These are phyloP conservation scores for Sanderia malayensis DNA, from an alignment of 30 jellyfish, hydroid and myxozoan species.

Conservation along the genomic window DNA sequence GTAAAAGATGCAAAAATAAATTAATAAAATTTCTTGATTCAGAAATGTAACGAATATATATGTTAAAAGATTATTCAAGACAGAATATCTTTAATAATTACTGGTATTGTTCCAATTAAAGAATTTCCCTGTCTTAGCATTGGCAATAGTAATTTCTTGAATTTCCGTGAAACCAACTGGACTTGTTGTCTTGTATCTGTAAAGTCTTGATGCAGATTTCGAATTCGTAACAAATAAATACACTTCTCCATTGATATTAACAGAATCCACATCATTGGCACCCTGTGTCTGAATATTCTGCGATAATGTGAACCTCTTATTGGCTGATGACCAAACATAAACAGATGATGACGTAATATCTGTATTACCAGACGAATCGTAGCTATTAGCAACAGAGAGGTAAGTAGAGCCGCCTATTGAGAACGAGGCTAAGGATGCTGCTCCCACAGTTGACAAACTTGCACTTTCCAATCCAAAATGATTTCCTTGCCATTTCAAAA, in stretches of 20 bases:
- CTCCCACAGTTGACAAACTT: slow-evolving; percentile 53
- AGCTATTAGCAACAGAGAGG: slow-evolving; percentile 79
- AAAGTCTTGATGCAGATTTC: slow-evolving; percentile 33
- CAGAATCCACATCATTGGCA: slow-evolving; percentile 49
- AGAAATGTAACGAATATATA: no score
- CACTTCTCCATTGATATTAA: slow-evolving; percentile 33
- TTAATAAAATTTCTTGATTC: no score
- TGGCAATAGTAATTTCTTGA: slow-evolving; percentile 32
- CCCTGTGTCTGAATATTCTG: slow-evolving; percentile 63
- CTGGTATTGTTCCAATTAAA: slow-evolving; percentile 50
- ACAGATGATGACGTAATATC: slow-evolving; percentile 42
- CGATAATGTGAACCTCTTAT: slow-evolving; percentile 39
- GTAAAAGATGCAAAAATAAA: no score
- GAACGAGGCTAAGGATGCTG: slow-evolving; percentile 46
- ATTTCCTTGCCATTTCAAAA: slow-evolving; percentile 51
- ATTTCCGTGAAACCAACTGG: slow-evolving; percentile 55
- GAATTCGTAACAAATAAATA: slow-evolving; percentile 52
- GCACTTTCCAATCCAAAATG: slow-evolving; percentile 44
- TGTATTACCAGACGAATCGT: slow-evolving; percentile 48
- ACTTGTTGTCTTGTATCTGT: slow-evolving; percentile 25
- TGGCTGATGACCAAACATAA: slow-evolving; percentile 56
- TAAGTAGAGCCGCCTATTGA: slow-evolving; percentile 7
- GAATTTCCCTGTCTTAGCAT: slow-evolving; percentile 45
- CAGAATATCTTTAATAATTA: no score
- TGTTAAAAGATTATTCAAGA: background rate